These are phyloP conservation scores for Chrysemys picta DNA, from an alignment of 2,113 vertebrate species.

Conservation along the genomic window DNA sequence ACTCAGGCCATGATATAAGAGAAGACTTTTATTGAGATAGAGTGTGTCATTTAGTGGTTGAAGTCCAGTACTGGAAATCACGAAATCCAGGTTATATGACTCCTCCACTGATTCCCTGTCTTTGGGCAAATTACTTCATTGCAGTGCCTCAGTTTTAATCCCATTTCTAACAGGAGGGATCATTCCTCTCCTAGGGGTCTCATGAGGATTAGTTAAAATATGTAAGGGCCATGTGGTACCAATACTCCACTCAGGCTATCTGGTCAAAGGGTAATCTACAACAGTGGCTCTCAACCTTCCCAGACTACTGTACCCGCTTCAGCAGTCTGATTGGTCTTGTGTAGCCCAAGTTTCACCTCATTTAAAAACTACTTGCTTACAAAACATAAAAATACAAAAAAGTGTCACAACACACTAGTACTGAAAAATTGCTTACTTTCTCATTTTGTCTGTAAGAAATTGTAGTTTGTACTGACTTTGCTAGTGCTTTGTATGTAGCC, in stretches of 20 bases:
- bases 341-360: too few relatives aligned
- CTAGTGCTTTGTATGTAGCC: too few relatives aligned
- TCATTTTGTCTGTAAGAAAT: too few relatives aligned
- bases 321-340: too few relatives aligned
- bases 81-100: neutral
- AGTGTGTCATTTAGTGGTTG: accelerated
- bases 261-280: neutral
- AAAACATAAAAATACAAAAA: too few relatives aligned
- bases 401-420: too few relatives aligned
- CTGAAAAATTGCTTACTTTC: too few relatives aligned
- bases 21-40: neutral
- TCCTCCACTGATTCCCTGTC: neutral
- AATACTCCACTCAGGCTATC: neutral
- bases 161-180: neutral
- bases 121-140: neutral
- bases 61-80: neutral
- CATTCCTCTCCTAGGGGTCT: neutral
- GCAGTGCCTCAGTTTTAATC: neutral
- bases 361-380: too few relatives aligned
- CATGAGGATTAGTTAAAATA: neutral
- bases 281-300: neutral
- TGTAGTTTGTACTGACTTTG: too few relatives aligned
- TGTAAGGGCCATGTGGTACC: neutral
- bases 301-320: too few relatives aligned
- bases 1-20: neutral